Percentiles rank a stretch among this genome's conserved stretches.
These are phyloP conservation scores for Ophiothrix spiculata DNA, from an alignment of 35 echinoderm and acorn worm species.

Conservation along the genomic window DNA sequence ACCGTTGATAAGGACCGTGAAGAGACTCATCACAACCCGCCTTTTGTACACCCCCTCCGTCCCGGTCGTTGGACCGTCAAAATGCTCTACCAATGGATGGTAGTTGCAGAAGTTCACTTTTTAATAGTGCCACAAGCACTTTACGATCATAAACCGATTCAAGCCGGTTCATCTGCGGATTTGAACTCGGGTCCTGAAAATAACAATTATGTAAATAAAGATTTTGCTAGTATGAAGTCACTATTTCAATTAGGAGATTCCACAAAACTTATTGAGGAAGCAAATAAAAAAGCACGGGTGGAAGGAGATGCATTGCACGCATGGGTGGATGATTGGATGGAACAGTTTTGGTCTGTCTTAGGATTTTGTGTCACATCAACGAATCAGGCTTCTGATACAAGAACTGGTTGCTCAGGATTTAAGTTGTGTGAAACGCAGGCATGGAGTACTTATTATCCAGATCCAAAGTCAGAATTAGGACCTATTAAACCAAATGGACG, in stretches of 20 bases:
- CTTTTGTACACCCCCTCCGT: slow-evolving; percentile 83
- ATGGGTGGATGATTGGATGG: slow-evolving; percentile 70
- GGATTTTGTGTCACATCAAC: slow-evolving; percentile 52
- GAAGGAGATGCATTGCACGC: slow-evolving; percentile 42
- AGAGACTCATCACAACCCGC: slow-evolving; percentile 79
- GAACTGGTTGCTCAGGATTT: slow-evolving; percentile 46
- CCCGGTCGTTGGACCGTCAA: slow-evolving; percentile 87
- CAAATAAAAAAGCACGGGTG: slow-evolving; percentile 47
- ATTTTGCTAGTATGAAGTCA: slow-evolving; percentile 72
- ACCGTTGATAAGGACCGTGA: slow-evolving; percentile 79
- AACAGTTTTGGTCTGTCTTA: slow-evolving; percentile 66
- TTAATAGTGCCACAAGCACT: slow-evolving; percentile 74
- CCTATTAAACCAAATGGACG: slow-evolving; percentile 73
- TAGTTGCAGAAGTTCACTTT: slow-evolving; percentile 78
- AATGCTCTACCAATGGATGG: slow-evolving; percentile 80
- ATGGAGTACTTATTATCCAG: slow-evolving; percentile 84
- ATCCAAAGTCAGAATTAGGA: slow-evolving; percentile 76
- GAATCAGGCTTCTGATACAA: not conserved
- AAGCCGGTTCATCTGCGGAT: not conserved
- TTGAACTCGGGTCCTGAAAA: slow-evolving; percentile 65
- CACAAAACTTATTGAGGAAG: slow-evolving; percentile 46
- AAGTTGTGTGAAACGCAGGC: slow-evolving; percentile 53
- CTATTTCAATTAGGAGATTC: slow-evolving; percentile 70
- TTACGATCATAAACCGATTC: slow-evolving; percentile 38
- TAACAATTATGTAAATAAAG: slow-evolving; percentile 77